phyloP scores from a whole-genome alignment of 2,113 vertebrate genomes.

The Glaucomys volans region DNA sequence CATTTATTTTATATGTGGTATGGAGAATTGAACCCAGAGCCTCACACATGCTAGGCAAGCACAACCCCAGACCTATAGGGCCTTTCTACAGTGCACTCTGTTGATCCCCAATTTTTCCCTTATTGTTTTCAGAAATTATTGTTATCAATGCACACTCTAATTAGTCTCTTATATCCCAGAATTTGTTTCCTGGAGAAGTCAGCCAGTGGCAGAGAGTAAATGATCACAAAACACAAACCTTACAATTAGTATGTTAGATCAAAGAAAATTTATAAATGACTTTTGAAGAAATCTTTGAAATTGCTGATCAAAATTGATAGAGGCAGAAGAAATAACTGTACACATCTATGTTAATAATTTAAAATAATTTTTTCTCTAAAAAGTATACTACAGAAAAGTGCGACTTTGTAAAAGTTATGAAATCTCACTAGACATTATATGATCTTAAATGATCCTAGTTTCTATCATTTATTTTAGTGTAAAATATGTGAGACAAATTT shows the following conservation, averaged over 20 bases:
- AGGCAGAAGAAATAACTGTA: background rate
- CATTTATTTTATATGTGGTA: too few species aligned
- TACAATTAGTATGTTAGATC: background rate
- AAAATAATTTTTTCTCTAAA: background rate
- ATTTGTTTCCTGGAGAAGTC: background rate
- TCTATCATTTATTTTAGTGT: background rate
- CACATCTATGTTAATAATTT: background rate
- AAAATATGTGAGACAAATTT: background rate
- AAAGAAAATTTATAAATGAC: background rate
- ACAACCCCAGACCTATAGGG: too few species aligned
- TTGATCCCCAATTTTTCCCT: background rate
- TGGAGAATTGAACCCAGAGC: too few species aligned
- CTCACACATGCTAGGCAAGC: too few species aligned
- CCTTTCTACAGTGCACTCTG: background rate
- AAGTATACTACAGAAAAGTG: background rate
- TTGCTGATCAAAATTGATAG: background rate
- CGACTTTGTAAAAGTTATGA: too few species aligned
- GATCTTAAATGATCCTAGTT: background rate
- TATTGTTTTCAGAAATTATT: background rate
- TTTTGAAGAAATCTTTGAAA: background rate
- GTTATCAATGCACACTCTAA: background rate
- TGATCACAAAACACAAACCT: background rate
- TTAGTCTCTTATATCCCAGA: background rate
- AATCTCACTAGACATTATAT: background rate
- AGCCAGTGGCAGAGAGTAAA: background rate